Evolutionary conservation across 2,113 vertebrate genomes (phyloP), one percentile per base, ranked within the genome.

Genomic region (Lagopus muta): DNA sequence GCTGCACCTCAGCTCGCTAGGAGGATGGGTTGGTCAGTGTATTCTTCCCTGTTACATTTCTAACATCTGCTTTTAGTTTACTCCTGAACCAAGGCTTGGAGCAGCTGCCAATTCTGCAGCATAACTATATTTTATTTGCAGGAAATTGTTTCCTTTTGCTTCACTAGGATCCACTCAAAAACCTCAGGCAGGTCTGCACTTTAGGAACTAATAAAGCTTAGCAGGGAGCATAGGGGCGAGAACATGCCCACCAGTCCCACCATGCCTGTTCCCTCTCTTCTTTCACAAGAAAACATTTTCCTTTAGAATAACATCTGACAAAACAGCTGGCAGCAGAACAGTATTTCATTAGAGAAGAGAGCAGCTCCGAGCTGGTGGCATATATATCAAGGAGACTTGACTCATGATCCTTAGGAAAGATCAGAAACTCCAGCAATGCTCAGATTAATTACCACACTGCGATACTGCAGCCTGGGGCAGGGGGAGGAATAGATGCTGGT

Each of bases 351-450:
- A 58, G 73, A 38, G 79, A 78, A 58, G 27, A 71, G 32, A 92
- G 47, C 58, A 81, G 72, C 69, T 70, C 87, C 18, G 81, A 94
- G 78, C 73, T 64, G 58, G 66, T 84, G 77, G 69, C 64, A 89
- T 50, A 27, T 48, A 27, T 45, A 93, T 67, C 19, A 69, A 81
- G 83, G 71, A 90, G 64, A 93, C 27, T 18, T 52, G 90, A 71
- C 24, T 81, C 74, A 62, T 76, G 47, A 76, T 95, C 89, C 91
- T 58, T 75, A 78, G 69, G 66, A 88, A 76, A 66, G 64, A 76
- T 94, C 66, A 84, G 55, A 89, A 95, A 67, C 71, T 73, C 93
- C 73, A 71, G 72, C 54, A 64, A 75, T 7, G 69, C 83, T 93
- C 66, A 87, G 52, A 86, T 83, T 83, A 94, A 97, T 95, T 78